Conservation (phyloP, 2,113 vertebrate genomes). For the Cairina moschata region DNA sequence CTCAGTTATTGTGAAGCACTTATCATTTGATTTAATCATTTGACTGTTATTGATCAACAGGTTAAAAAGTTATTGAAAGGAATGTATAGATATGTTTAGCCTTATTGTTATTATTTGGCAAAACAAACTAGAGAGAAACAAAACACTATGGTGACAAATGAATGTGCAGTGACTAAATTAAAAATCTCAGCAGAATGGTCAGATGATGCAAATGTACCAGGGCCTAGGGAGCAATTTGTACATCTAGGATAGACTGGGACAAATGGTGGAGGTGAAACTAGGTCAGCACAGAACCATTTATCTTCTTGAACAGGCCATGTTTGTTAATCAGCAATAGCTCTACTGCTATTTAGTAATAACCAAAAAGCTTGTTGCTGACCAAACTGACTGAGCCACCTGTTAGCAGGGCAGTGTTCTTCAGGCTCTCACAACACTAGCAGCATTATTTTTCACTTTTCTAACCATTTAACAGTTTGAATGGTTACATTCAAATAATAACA, state of each 20-base stretch:
- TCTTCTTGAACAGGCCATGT: background rate
- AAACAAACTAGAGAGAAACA: background rate
- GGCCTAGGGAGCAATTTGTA: background rate
- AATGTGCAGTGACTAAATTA: background rate
- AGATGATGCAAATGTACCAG: background rate
- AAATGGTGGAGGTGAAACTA: background rate
- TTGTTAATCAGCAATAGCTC: background rate
- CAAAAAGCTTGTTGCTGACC: background rate
- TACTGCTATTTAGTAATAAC: background rate
- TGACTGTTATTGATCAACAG: background rate
- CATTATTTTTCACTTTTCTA: background rate
- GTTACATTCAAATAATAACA: background rate
- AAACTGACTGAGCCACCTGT: background rate
- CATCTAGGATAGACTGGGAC: too few species aligned
- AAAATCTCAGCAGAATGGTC: background rate
- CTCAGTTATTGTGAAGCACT: background rate
- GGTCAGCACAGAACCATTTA: background rate
- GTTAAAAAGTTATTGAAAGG: background rate
- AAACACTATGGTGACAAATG: background rate
- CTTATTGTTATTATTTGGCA: background rate
- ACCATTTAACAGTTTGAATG: background rate
- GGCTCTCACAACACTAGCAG: background rate
- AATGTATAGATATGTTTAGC: background rate
- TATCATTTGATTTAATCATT: background rate
- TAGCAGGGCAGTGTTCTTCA: background rate